These are phyloP conservation scores for Pachyuromys duprasi DNA, from an alignment of 2,797 vertebrate genomes.

Conservation along the genomic window DNA sequence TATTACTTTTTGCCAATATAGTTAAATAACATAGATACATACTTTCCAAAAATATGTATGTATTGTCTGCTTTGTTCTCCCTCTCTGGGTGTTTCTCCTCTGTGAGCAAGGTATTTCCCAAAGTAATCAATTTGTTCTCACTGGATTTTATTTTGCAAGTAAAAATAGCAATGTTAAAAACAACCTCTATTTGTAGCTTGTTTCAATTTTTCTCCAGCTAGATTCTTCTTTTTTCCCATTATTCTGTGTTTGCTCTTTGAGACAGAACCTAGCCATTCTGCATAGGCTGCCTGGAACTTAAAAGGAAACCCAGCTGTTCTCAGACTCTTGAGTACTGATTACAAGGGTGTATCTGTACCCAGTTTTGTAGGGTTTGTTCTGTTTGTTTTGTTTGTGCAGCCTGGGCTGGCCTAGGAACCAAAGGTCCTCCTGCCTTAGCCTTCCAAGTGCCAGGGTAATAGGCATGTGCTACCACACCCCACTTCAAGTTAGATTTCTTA, in stretches of 20 bases:
- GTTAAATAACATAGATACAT: constrained; percentile 29
- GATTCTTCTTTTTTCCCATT: neutral
- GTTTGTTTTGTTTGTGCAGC: neutral
- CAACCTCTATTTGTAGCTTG: constrained; percentile 28
- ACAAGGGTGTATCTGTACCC: neutral
- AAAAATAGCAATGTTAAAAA: constrained; percentile 27
- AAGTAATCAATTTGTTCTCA: constrained; percentile 31
- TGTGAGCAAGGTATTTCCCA: neutral
- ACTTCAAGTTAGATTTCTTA: constrained; percentile 38
- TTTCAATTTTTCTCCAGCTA: neutral
- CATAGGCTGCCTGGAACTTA: neutral
- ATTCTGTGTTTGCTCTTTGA: neutral
- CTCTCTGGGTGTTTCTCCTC: neutral
- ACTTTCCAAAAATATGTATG: neutral
- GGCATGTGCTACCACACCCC: neutral
- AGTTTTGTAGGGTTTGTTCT: neutral
- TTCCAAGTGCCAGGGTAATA: neutral
- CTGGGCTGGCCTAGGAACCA: neutral
- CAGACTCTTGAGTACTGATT: neutral
- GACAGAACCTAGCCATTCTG: neutral
- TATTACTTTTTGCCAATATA: constrained; percentile 51
- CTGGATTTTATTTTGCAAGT: constrained; percentile 3
- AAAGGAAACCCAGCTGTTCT: neutral
- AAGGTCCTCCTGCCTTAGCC: too few relatives aligned
- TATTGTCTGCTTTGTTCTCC: neutral